phyloP scores from a whole-genome alignment of 2,113 vertebrate species.

The Candoia aspera region DNA sequence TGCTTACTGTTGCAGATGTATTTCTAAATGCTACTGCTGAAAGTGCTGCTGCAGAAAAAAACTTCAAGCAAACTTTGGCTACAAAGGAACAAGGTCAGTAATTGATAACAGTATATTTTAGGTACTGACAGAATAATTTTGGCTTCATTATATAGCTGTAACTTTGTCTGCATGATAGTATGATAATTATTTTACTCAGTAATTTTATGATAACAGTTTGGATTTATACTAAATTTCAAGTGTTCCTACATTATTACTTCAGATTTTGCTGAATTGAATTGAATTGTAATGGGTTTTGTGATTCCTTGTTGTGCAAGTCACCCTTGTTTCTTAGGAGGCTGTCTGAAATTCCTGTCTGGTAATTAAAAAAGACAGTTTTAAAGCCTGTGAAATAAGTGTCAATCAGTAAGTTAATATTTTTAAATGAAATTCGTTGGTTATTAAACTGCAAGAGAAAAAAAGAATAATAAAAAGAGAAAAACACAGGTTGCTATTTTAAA shows the following conservation, averaged over 20 bases:
- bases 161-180: not conserved
- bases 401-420: not conserved
- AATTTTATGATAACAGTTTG: not conserved
- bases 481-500: not conserved
- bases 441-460: not conserved
- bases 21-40: slow-evolving; percentile 86
- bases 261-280: not conserved
- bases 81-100: slow-evolving; percentile 79
- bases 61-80: slow-evolving; percentile 67
- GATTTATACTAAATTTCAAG: not conserved
- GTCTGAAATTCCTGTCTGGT: not conserved
- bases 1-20: slow-evolving; percentile 89
- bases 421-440: not conserved
- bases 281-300: not conserved
- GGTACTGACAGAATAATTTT: not conserved
- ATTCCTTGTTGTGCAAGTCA: not conserved
- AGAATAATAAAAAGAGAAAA: not conserved
- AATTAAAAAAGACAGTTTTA: not conserved
- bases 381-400: not conserved
- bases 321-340: not conserved
- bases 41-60: slow-evolving; percentile 76
- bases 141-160: not conserved
- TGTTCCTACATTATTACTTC: not conserved
- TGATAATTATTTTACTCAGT: not conserved
- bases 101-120: not conserved